phyloP scores from a whole-genome alignment of 2,113 vertebrate genomes.

The Microtus ochrogaster region DNA sequence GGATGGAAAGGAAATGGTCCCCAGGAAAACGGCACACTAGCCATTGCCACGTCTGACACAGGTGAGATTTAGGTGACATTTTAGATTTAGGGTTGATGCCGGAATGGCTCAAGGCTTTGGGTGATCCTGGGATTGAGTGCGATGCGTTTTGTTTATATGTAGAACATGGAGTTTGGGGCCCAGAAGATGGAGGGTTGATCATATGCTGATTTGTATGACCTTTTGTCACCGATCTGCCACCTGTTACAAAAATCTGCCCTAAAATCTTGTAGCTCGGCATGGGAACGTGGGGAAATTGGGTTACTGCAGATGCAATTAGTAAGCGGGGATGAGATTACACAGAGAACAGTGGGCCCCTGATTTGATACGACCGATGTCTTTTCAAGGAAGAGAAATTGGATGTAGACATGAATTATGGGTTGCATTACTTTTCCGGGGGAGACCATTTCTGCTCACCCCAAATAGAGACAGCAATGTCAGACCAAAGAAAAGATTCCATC shows the following conservation, averaged over 20 bases:
- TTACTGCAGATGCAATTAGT: background rate
- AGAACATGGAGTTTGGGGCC: background rate
- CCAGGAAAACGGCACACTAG: background rate
- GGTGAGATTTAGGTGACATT: constrained; percentile 3
- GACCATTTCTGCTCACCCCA: background rate
- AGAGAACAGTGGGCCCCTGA: background rate
- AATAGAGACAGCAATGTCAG: background rate
- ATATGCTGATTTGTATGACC: background rate
- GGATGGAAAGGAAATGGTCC: background rate
- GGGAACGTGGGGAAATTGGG: background rate
- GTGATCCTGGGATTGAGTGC: background rate
- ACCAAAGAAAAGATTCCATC: background rate
- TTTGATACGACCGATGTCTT: background rate
- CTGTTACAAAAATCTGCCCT: background rate
- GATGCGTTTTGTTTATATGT: background rate
- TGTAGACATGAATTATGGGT: no score
- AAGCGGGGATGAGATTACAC: background rate
- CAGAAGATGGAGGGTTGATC: background rate
- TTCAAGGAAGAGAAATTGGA: background rate
- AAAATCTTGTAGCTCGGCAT: background rate
- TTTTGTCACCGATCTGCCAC: no score
- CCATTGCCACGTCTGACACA: background rate
- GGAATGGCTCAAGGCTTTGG: background rate
- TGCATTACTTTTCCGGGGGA: background rate
- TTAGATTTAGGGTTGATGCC: background rate